These are phyloP conservation scores for Syngnathus scovelli DNA, from an alignment of 2,113 vertebrate genomes.

Conservation along the genomic window DNA sequence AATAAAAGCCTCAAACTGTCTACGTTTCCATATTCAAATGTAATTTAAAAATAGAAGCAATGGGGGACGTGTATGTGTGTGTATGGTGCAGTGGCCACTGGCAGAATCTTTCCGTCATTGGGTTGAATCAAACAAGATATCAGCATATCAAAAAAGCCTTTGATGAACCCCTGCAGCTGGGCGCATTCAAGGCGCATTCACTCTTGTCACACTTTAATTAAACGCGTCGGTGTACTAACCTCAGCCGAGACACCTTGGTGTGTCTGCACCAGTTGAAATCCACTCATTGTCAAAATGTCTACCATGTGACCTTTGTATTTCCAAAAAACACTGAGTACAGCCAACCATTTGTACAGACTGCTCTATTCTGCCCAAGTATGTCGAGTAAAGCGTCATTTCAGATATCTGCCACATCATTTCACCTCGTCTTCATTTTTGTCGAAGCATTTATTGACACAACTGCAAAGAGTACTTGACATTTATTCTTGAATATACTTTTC, in stretches of 20 bases:
- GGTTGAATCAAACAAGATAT: constrained; percentile 50
- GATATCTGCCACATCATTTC: no score
- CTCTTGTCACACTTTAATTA: constrained; percentile 50
- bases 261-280: constrained; percentile 39
- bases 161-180: constrained; percentile 58
- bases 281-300: constrained; percentile 26
- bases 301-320: not conserved
- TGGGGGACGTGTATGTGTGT: constrained; percentile 4
- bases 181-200: constrained; percentile 51
- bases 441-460: no score
- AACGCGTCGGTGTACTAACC: constrained; percentile 32
- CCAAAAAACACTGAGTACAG: not conserved
- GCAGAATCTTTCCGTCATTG: constrained; percentile 31
- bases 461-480: no score
- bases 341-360: not conserved
- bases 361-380: no score
- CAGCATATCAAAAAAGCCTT: constrained; percentile 64
- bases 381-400: no score
- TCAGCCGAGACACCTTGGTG: constrained; percentile 36
- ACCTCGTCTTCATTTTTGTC: no score
- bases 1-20: not conserved
- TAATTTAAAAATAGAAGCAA: constrained; percentile 24
- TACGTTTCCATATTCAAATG: constrained; percentile 3
- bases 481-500: no score
- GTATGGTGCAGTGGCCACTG: constrained; percentile 12